A percentile compares a stretch with the other conserved stretches of the same genome.
Evolutionary conservation across 2,888 invertebrate genomes (phyloP).

Genomic region (Tanypteryx hageni): DNA sequence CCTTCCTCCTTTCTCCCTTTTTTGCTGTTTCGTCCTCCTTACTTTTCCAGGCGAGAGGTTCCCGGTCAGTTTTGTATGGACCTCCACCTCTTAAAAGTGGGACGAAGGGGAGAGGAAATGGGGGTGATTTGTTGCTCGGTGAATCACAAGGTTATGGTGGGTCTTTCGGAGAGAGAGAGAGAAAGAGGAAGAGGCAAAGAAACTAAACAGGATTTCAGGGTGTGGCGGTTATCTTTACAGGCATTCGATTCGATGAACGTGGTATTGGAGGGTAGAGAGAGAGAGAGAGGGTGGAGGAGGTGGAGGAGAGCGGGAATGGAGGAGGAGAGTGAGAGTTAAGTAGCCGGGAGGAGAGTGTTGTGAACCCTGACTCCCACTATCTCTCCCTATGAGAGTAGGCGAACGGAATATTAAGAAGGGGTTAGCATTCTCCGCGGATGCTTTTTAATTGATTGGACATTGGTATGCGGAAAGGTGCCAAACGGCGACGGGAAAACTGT

Average conservation of each 20-base stretch:
- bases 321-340: too few relatives aligned
- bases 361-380: too few relatives aligned
- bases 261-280: neutral
- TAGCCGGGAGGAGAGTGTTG: too few relatives aligned
- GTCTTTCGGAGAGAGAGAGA: neutral
- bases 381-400: neutral
- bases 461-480: neutral
- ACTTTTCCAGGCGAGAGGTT: neutral
- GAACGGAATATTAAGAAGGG: neutral
- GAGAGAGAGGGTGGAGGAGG: neutral
- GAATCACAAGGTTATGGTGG: neutral
- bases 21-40: neutral
- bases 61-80: neutral
- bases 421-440: neutral
- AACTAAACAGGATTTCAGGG: neutral
- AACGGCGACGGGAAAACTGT: neutral
- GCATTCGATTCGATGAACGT: neutral
- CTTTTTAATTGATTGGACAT: neutral
- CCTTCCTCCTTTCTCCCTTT: neutral
- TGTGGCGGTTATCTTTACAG: neutral
- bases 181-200: neutral
- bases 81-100: neutral
- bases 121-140: neutral
- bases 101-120: neutral
- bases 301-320: too few relatives aligned